Evolutionary conservation across 2,888 invertebrate genomes (phyloP).

Genomic region (Pogonocherus hispidulus): DNA sequence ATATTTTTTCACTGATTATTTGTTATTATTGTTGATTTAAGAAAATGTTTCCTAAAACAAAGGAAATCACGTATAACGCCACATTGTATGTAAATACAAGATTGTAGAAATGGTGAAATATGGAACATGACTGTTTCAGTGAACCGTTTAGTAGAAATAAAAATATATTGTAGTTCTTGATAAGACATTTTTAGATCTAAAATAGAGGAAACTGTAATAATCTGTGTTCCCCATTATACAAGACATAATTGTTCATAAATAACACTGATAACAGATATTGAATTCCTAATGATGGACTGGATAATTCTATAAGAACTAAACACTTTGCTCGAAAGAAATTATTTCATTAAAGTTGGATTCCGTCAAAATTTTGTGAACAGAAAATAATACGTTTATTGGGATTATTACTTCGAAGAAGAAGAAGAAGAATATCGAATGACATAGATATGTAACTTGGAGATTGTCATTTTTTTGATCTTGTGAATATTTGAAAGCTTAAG

Average conservation of each 20-base stretch:
- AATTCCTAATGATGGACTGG: not conserved
- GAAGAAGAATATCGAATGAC: too few relatives aligned
- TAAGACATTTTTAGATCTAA: constrained; percentile 44
- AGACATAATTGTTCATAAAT: not conserved
- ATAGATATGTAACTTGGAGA: too few relatives aligned
- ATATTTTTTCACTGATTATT: too few relatives aligned
- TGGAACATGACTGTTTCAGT: constrained; percentile 50
- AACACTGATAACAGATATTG: constrained; percentile 3
- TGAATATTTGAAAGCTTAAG: too few relatives aligned
- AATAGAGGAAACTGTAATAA: constrained; percentile 19
- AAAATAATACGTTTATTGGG: too few relatives aligned
- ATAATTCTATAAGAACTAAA: not conserved
- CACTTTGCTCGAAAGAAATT: too few relatives aligned
- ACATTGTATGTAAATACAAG: constrained; percentile 7
- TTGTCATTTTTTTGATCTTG: too few relatives aligned
- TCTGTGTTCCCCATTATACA: not conserved
- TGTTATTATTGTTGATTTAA: not conserved
- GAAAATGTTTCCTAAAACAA: constrained; percentile 1
- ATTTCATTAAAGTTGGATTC: too few relatives aligned
- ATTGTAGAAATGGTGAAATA: constrained; percentile 41
- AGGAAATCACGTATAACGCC: not conserved
- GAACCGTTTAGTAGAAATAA: constrained; percentile 44
- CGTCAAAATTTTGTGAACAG: too few relatives aligned
- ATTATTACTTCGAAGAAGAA: too few relatives aligned
- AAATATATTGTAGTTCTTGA: constrained; percentile 43